phyloP scores from a whole-genome alignment of 2,113 vertebrate species.

The Mionectes macconnelli region DNA sequence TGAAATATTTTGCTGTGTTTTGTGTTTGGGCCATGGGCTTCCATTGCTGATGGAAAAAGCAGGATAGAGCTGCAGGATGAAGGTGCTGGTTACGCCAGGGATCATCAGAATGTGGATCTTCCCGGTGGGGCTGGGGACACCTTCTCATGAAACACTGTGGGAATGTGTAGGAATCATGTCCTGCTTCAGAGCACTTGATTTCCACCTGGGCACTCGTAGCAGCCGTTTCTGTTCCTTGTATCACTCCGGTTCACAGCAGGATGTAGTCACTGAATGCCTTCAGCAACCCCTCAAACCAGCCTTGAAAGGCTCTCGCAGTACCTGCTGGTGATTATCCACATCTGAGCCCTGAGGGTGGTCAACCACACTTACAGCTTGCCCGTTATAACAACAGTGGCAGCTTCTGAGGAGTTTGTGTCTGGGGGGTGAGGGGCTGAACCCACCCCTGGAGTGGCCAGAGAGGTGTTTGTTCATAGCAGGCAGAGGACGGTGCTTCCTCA shows the following conservation, averaged over 20 bases:
- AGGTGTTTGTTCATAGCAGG: neutral
- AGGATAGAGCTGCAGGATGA: neutral
- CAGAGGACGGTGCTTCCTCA: neutral
- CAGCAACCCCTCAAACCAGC: neutral
- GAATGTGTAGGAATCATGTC: accelerated
- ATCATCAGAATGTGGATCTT: neutral
- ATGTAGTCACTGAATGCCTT: neutral
- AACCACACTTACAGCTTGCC: neutral
- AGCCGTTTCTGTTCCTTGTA: neutral
- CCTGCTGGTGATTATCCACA: accelerated
- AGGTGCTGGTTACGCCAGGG: neutral
- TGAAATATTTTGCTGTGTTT: neutral
- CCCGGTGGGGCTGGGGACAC: neutral
- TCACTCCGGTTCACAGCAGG: neutral
- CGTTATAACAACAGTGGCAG: neutral
- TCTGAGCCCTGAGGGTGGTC: accelerated
- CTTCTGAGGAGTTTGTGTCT: neutral
- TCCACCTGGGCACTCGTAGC: accelerated
- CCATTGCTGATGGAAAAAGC: neutral
- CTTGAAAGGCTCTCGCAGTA: neutral
- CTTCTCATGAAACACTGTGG: accelerated
- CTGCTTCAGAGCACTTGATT: neutral
- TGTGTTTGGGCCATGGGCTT: neutral
- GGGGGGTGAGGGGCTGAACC: neutral
- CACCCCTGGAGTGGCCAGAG: accelerated